Evolutionary conservation across 1,140 invertebrate species (phyloP), one percentile per base, ranked within the genome.

Genomic region (Cheumatopsyche charites): DNA sequence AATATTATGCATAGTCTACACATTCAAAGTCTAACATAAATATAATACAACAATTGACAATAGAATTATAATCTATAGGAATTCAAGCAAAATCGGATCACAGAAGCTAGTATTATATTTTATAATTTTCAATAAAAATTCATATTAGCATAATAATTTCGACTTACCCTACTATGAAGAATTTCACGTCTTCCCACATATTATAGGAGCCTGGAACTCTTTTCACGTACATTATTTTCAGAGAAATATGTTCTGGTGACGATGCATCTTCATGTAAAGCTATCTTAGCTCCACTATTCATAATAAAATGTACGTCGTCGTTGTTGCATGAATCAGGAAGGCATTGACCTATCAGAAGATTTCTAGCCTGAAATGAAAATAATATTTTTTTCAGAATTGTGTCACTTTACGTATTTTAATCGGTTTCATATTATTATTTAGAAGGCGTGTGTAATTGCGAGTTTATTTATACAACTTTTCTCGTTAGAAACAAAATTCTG

Each of bases 91-190:
- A n/a, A n/a, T n/a, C n/a, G n/a, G n/a, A n/a, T n/a, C n/a, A n/a
- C n/a, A n/a, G n/a, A n/a, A n/a, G n/a, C n/a, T n/a, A n/a, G n/a
- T n/a, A n/a, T n/a, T n/a, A n/a, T n/a, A n/a, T n/a, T n/a, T n/a
- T n/a, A n/a, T n/a, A n/a, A n/a, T n/a, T n/a, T n/a, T n/a, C n/a
- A n/a, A n/a, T n/a, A n/a, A n/a, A n/a, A n/a, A n/a, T n/a, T n/a
- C n/a, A n/a, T n/a, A n/a, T n/a, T n/a, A n/a, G 29, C 9, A 36
- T 36, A 36, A 36, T 9, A 36, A 4, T 36, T 36, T 4, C 29
- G 17, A 85, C 88, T 88, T 82, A 93, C 91, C 87, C 86, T 41
- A 92, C 82, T 71, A 92, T 85, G 78, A 90, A 89, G 71, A 92
- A 86, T 79, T 91, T 92, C 11, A 86, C 79, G 81, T 94, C 91